Conservation (phyloP, 37 sponge, comb jelly and placozoan genomes). For the Tethya wilhelma region DNA sequence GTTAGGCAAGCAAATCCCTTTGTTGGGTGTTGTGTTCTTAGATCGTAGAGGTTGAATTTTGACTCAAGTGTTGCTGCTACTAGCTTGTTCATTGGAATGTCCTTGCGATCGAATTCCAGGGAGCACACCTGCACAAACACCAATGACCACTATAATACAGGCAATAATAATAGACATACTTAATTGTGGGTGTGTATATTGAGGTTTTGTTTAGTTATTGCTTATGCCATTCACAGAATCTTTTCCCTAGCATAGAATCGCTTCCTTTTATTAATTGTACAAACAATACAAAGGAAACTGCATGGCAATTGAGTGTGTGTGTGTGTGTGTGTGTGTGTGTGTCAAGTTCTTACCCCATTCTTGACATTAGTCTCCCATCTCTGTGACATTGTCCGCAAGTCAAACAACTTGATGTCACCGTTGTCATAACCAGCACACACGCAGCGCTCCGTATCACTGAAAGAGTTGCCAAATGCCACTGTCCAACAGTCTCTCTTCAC, state of each 20-base stretch:
- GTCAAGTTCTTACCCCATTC: slow-evolving; percentile 88
- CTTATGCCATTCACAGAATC: background rate
- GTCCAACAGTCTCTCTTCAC: slow-evolving; percentile 97
- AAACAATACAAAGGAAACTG: too few relatives aligned
- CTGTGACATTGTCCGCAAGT: slow-evolving; percentile 91
- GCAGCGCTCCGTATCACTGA: slow-evolving; percentile 88
- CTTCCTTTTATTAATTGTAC: background rate
- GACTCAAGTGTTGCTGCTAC: slow-evolving; percentile 92
- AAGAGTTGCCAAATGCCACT: slow-evolving; percentile 96
- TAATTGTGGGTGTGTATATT: too few relatives aligned
- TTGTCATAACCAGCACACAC: slow-evolving; percentile 99
- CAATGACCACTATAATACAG: background rate
- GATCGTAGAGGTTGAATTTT: slow-evolving; percentile 84
- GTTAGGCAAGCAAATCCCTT: slow-evolving; percentile 90
- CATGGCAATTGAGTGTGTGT: too few relatives aligned
- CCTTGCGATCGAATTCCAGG: slow-evolving; percentile 96
- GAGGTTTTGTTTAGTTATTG: background rate
- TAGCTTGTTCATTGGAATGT: slow-evolving; percentile 98
- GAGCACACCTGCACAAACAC: slow-evolving; percentile 81
- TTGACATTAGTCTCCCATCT: slow-evolving; percentile 98
- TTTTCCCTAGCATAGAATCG: background rate
- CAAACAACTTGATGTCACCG: slow-evolving; percentile 98
- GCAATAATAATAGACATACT: too few relatives aligned
- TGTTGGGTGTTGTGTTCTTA: slow-evolving; percentile 87
- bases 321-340: too few relatives aligned